A percentile compares a stretch with the other conserved stretches of the same genome.
Evolutionary conservation across 2,113 vertebrate genomes (phyloP).

Genomic region (Ceyx melanurus): DNA sequence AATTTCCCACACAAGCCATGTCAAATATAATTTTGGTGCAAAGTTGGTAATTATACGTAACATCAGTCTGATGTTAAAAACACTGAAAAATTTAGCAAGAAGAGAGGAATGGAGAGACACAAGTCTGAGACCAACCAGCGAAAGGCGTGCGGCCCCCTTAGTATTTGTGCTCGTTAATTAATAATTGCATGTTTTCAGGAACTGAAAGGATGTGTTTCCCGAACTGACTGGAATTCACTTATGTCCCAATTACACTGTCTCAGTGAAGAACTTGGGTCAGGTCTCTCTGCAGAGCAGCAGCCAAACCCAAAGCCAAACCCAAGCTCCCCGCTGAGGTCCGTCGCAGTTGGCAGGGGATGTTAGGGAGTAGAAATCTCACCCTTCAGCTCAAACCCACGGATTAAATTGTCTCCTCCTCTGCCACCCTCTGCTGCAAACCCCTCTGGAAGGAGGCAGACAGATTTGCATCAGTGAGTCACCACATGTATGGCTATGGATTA

Average conservation of each 20-base stretch:
- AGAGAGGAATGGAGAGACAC: conserved; percentile 92
- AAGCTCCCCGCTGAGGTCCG: not conserved
- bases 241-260: conserved; percentile 81
- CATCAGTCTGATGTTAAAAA: conserved; percentile 96
- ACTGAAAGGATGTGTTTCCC: conserved; percentile 79
- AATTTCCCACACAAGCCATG: conserved; percentile 91
- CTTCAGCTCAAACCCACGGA: not conserved
- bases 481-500: not conserved
- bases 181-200: conserved; percentile 91
- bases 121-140: conserved; percentile 90
- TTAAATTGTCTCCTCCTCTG: not conserved
- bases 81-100: conserved; percentile 98
- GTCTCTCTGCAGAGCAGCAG: not conserved
- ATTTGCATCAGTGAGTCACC: conserved; percentile 38
- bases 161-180: conserved; percentile 90
- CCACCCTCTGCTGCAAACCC: conserved; percentile 1
- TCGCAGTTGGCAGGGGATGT: not conserved
- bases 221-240: conserved; percentile 82
- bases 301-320: conserved; percentile 25
- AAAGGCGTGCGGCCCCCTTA: conserved; percentile 78
- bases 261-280: conserved; percentile 46
- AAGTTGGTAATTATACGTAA: conserved; percentile 96
- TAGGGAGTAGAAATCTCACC: not conserved
- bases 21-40: conserved; percentile 96
- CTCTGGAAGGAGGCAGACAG: conserved; percentile 15